These are phyloP conservation scores for Cheilosia vulpina DNA, from an alignment of 2,888 invertebrate genomes.

Conservation along the genomic window DNA sequence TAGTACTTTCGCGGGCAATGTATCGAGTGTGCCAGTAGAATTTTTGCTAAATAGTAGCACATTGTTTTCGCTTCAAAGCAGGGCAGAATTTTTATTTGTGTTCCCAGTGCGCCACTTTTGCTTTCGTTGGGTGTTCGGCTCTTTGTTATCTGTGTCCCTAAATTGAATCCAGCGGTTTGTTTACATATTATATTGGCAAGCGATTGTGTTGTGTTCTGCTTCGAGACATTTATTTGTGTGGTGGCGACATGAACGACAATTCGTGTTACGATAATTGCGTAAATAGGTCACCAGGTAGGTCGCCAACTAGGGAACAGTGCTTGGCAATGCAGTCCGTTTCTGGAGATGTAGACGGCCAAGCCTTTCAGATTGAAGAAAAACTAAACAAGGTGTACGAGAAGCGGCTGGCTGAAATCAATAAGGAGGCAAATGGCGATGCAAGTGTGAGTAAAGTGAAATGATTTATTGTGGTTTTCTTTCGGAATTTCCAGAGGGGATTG, in stretches of 20 bases:
- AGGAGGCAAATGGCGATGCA: conserved; percentile 83
- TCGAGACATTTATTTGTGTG: conserved; percentile 5
- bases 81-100: conserved; percentile 35
- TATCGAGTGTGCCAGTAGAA: conserved; percentile 58
- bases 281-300: conserved; percentile 56
- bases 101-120: conserved; percentile 14
- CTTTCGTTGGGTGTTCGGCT: conserved; percentile 33
- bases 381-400: conserved; percentile 87
- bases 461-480: conserved; percentile 22
- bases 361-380: conserved; percentile 82
- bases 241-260: conserved; percentile 39
- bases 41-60: conserved; percentile 57
- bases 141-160: conserved; percentile 24
- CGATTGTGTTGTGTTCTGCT: conserved; percentile 9
- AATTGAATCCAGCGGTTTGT: conserved; percentile 49
- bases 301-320: conserved; percentile 54
- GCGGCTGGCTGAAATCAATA: conserved; percentile 86
- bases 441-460: conserved; percentile 47
- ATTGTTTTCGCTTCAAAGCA: conserved; percentile 64
- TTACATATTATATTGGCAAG: conserved; percentile 42
- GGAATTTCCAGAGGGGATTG: conserved; percentile 22
- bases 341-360: conserved; percentile 71
- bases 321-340: conserved; percentile 36
- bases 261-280: conserved; percentile 15
- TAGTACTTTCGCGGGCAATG: conserved; percentile 48